Percentiles rank a stretch among this genome's conserved stretches.
These are phyloP conservation scores for Acromyrmex echinatior DNA, from an alignment of 1,140 invertebrate genomes.

Conservation along the genomic window DNA sequence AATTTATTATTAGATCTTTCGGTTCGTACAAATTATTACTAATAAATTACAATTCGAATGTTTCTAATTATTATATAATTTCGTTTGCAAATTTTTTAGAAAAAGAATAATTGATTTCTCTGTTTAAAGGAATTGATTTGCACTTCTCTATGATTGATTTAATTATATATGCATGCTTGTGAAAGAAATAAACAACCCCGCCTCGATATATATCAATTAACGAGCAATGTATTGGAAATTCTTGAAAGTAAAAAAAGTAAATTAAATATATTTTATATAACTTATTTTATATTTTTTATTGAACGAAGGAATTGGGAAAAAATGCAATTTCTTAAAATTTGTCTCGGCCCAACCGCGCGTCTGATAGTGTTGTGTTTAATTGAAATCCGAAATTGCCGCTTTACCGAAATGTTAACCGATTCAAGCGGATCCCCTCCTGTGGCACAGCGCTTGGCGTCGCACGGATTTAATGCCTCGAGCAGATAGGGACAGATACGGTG, in stretches of 20 bases:
- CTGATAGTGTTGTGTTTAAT: constrained; percentile 64
- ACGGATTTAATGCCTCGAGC: constrained; percentile 79
- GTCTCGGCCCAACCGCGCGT: not conserved
- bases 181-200: not conserved
- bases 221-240: not conserved
- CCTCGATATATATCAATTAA: not conserved
- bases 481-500: constrained; percentile 82
- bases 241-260: constrained; percentile 13
- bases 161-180: not conserved
- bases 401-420: constrained; percentile 77
- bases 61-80: not conserved
- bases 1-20: constrained; percentile 3
- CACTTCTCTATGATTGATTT: not conserved
- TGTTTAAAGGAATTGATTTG: not conserved
- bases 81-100: not conserved
- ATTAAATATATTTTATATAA: not conserved
- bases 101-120: not conserved
- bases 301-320: not conserved
- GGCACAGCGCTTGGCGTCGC: constrained; percentile 64
- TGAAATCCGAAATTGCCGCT: constrained; percentile 71
- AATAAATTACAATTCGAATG: not conserved
- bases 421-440: constrained; percentile 59
- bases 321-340: constrained; percentile 6
- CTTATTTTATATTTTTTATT: not conserved
- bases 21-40: not conserved